Base-by-base conservation (phyloP, 2,113 vertebrate species). In the Centropus bengalensis region DNA sequence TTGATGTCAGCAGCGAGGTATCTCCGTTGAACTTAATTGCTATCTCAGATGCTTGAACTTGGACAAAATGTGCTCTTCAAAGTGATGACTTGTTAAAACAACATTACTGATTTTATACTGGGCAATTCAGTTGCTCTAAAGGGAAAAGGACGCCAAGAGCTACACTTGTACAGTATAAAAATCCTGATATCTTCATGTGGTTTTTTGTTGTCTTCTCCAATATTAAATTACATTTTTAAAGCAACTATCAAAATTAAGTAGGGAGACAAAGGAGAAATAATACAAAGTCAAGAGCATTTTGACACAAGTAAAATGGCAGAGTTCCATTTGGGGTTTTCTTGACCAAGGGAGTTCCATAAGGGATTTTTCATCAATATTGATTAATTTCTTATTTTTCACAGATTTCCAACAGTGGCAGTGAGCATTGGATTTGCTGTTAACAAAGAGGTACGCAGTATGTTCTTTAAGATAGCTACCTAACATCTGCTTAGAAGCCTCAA, bases 351-450 rank as follows among this genome's bases (percentile, higher is more conserved):
- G 8, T 47, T 95, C 21, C 4, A 10, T 63, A 80, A 84, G 26
- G 16, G 38, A 71, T 77, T 93, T 82, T 96, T 71, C n/a, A 56
- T 89, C 20, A 62, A 2, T 88, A 60, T 38, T 70, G 18, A 40
- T 83, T 88, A 5, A 9, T 95, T 91, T 88, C 54, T 91, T 94
- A 66, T 75, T 82, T 95, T 93, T 80, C 59, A 49, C 97, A 98
- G 98, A 86, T 98, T 98, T 94, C 98, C 98, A 27, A 98, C 98
- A 28, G 98, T 99, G 94, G 98, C 98, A 7, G 98, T 99, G 47
- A 99, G 98, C 98, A 99, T 99, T 93, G 98, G 98, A 83, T 98
- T 99, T 97, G 98, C 98, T 88, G 98, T 99, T 91, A 98, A 98
- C 89, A 98, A 98, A 97, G 98, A 99, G 98, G 98, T 99, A 98